Evolutionary conservation across 2,113 vertebrate species (phyloP).

Genomic region (Eurypyga helias): DNA sequence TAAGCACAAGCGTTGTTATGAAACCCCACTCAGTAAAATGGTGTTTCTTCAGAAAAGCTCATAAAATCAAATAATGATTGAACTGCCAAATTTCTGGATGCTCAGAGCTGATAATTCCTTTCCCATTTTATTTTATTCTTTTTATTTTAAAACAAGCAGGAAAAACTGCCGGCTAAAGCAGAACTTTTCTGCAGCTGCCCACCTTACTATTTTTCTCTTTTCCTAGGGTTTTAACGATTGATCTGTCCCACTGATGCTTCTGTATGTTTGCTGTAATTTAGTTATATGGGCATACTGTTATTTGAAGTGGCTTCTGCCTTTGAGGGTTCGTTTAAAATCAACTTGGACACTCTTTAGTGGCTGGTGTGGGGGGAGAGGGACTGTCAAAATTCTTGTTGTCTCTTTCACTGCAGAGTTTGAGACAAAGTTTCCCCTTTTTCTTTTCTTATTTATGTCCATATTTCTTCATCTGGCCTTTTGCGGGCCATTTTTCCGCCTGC

Average conservation of each 20-base stretch:
- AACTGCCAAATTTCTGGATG: not conserved
- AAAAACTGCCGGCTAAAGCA: not conserved
- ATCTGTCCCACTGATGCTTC: not conserved
- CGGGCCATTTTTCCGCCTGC: no score
- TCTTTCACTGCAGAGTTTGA: not conserved
- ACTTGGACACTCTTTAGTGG: not conserved
- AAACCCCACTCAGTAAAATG: not conserved
- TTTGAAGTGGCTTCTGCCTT: not conserved
- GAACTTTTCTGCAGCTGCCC: not conserved
- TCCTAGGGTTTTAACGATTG: not conserved
- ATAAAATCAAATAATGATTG: not conserved
- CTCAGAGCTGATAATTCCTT: not conserved
- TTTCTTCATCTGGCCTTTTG: not conserved
- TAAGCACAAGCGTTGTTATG: not conserved
- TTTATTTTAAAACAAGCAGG: not conserved
- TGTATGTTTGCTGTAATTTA: not conserved
- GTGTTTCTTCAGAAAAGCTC: not conserved
- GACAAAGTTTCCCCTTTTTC: not conserved
- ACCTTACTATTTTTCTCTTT: not conserved
- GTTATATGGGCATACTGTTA: not conserved
- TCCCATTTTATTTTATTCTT: not conserved
- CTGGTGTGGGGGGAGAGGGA: not conserved
- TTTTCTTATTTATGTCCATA: not conserved
- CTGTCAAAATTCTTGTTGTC: not conserved
- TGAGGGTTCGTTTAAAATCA: not conserved